phyloP scores from a whole-genome alignment of 2,797 vertebrate genomes.

The Aldrovandia affinis region DNA sequence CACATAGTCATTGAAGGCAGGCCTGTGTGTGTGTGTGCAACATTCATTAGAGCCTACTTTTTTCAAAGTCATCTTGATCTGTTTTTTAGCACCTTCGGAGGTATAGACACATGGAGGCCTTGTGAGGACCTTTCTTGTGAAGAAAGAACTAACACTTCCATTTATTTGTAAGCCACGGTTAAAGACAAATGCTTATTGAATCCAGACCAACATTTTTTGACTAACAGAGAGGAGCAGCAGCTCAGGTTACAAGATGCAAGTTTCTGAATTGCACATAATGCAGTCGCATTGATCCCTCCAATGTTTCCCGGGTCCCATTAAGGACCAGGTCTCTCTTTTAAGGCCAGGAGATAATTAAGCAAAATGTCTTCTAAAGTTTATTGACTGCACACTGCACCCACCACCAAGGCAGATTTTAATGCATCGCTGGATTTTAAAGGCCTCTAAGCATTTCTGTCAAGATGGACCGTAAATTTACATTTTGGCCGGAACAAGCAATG shows the following conservation, averaged over 20 bases:
- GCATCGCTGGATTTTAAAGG: conserved; percentile 60
- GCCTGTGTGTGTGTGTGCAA: not conserved
- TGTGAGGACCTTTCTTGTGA: not conserved
- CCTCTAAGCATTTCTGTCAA: conserved; percentile 59
- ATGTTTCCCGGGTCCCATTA: conserved; percentile 38
- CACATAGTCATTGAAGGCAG: not conserved
- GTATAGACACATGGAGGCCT: not conserved
- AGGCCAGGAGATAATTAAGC: conserved; percentile 60
- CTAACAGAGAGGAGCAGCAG: too few relatives aligned
- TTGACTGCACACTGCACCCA: conserved; percentile 50
- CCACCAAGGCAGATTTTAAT: conserved; percentile 61
- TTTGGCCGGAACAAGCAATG: conserved; percentile 48
- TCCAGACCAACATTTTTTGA: not conserved
- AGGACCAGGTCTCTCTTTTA: conserved; percentile 55
- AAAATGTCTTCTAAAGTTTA: conserved; percentile 60
- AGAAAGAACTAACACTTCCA: not conserved
- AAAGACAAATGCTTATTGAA: not conserved
- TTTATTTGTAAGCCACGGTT: not conserved
- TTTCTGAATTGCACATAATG: conserved; percentile 48
- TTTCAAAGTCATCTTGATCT: not conserved
- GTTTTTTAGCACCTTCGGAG: not conserved
- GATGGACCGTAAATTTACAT: conserved; percentile 52
- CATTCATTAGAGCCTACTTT: not conserved
- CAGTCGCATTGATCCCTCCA: conserved; percentile 38
- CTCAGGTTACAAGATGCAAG: not conserved